Base-by-base conservation (phyloP, 2,888 invertebrate species). In the Autographa gamma region DNA sequence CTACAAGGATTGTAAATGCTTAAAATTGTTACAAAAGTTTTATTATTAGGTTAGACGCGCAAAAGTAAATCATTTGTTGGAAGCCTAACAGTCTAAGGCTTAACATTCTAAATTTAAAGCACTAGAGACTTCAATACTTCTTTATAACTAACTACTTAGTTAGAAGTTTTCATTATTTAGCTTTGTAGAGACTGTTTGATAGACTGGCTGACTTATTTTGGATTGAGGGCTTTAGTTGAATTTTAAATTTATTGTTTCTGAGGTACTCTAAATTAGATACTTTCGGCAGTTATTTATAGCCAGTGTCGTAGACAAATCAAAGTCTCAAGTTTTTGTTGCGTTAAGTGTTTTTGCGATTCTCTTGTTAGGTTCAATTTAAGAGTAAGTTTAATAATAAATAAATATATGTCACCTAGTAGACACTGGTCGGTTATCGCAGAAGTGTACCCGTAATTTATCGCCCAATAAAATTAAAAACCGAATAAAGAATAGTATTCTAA, bases 81-180 rank as follows among this genome's bases (percentile, higher is more conserved):
- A 71, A 9, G 32, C 38, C 67, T 70, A 65, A 64, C 56, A 76
- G 56, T 71, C 56, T 54, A 61, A 58, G 32, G 64, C 71, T 70
- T 76, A 68, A 54, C 71, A 71, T 63, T 68, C 67, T 62, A 63
- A 67, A 75, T 66, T 48, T 38, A 63, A 62, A 72, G 60, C 32
- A n/a, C 52, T 69, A 32, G 31, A 69, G 67, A 61, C 68, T 61
- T 34, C 9, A 41, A 58, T 56, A 61, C 25, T 74, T 68, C 54
- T 72, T 69, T 66, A 68, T 5, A 60, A 78, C 19, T 56, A 13
- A 76, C 54, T 64, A 62, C 61, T 68, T 52, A 74, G 41, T 31
- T n/a, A 19, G 31, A 73, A 77, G 67, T 73, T 77, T 79, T 69
- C 41, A 65, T 63, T 60, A 70, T 69, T 72, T 69, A 14, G 65